Conservation (phyloP, 2,888 invertebrate genomes). For the Malthinus seriepunctatus region DNA sequence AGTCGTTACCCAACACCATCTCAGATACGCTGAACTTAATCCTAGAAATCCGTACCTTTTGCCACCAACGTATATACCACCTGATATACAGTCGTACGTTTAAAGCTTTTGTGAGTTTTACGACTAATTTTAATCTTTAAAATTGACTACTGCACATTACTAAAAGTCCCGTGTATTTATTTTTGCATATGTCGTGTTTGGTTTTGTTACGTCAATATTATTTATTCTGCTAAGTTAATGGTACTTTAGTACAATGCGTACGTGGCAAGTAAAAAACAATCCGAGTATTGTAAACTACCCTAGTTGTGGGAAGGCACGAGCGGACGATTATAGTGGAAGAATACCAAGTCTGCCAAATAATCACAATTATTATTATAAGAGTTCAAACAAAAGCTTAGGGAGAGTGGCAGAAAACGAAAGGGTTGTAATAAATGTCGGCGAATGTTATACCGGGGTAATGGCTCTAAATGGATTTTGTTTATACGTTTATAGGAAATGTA, state of each 20-base stretch:
- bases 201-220: too few species aligned
- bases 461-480: slow-evolving; percentile 26
- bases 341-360: slow-evolving; percentile 32
- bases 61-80: slow-evolving; percentile 23
- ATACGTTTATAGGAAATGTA: slow-evolving; percentile 14
- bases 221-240: too few species aligned
- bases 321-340: slow-evolving; percentile 26
- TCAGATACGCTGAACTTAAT: slow-evolving; percentile 30
- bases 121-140: background rate
- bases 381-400: slow-evolving; percentile 27
- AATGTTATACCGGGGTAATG: slow-evolving; percentile 27
- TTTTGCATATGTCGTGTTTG: too few species aligned
- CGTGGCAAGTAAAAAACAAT: slow-evolving; percentile 30
- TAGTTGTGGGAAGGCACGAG: slow-evolving; percentile 30
- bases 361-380: slow-evolving; percentile 32
- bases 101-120: background rate
- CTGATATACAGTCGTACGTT: slow-evolving; percentile 26
- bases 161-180: too few species aligned
- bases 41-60: slow-evolving; percentile 29
- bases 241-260: slow-evolving; percentile 9
- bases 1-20: slow-evolving; percentile 32
- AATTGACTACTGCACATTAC: too few species aligned
- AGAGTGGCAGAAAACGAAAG: slow-evolving; percentile 26
- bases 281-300: slow-evolving; percentile 23
- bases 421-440: slow-evolving; percentile 28